A percentile compares a stretch with the other conserved stretches of the same genome.
Conservation (phyloP, 2,797 vertebrate species). For the Cossypha niveicapilla region DNA sequence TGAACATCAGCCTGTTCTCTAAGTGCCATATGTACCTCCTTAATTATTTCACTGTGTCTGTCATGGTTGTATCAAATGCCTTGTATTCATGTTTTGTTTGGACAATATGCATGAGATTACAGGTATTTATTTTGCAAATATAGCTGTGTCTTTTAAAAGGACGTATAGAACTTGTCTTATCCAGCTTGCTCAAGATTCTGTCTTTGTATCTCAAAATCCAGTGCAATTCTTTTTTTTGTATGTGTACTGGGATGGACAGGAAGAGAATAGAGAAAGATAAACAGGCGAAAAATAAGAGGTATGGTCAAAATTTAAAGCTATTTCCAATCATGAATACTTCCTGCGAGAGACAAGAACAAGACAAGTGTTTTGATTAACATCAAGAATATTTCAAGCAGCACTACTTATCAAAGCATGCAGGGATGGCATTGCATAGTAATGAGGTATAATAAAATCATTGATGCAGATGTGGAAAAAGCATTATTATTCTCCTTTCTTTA, state of each 20-base stretch:
- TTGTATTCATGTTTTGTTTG: neutral
- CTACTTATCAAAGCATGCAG: neutral
- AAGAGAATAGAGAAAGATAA: neutral
- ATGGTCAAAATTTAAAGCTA: neutral
- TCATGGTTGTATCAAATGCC: neutral
- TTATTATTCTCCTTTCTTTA: neutral
- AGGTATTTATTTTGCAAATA: neutral
- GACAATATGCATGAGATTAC: neutral
- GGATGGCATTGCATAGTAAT: neutral
- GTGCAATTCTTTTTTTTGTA: neutral
- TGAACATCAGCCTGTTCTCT: neutral
- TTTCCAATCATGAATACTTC: neutral
- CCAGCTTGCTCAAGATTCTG: neutral
- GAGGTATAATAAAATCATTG: neutral
- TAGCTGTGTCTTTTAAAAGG: neutral
- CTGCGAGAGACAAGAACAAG: neutral
- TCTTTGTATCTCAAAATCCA: neutral
- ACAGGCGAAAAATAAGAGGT: neutral
- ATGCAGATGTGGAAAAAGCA: neutral
- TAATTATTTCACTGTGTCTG: neutral
- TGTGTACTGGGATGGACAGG: neutral
- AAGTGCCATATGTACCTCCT: neutral
- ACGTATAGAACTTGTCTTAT: neutral
- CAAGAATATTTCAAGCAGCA: neutral
- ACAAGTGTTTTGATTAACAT: slow-evolving; percentile 25